Evolutionary conservation across 2,888 invertebrate genomes (phyloP).

Genomic region (Arrhopalites spinosus): DNA sequence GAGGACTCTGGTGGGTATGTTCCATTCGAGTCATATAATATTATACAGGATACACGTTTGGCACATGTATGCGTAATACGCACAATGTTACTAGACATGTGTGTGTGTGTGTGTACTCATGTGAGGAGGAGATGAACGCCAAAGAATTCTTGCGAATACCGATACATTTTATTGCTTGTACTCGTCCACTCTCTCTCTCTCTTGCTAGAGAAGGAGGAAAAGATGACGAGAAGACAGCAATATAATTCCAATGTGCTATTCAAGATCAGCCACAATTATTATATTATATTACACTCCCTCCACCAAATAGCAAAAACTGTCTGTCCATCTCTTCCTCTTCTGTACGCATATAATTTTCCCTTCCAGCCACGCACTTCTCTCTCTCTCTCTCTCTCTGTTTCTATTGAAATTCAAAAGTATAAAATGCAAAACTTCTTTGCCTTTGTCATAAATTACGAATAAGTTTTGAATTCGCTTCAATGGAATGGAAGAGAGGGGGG

Average conservation of each 20-base stretch:
- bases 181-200: too few species aligned
- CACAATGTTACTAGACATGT: not conserved
- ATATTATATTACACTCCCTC: not conserved
- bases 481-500: too few species aligned
- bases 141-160: constrained; percentile 33
- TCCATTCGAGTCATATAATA: constrained; percentile 17
- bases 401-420: constrained; percentile 9
- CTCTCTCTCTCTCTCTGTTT: not conserved
- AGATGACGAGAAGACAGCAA: constrained; percentile 17
- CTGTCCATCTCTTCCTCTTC: not conserved
- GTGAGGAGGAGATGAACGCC: constrained; percentile 21
- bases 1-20: too few species aligned
- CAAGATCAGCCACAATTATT: constrained; percentile 21
- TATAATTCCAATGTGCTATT: constrained; percentile 1
- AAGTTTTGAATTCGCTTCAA: too few species aligned
- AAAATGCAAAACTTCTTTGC: constrained; percentile 2
- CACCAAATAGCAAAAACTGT: not conserved
- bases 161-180: constrained; percentile 30
- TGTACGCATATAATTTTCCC: constrained; percentile 10
- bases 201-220: too few species aligned
- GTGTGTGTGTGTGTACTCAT: too few species aligned
- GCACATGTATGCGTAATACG: not conserved
- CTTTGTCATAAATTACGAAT: constrained; percentile 16
- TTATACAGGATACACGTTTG: too few species aligned
- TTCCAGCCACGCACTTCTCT: constrained; percentile 6